Base-by-base conservation (phyloP, 1,140 invertebrate genomes). In the Paraescarpia echinospica region DNA sequence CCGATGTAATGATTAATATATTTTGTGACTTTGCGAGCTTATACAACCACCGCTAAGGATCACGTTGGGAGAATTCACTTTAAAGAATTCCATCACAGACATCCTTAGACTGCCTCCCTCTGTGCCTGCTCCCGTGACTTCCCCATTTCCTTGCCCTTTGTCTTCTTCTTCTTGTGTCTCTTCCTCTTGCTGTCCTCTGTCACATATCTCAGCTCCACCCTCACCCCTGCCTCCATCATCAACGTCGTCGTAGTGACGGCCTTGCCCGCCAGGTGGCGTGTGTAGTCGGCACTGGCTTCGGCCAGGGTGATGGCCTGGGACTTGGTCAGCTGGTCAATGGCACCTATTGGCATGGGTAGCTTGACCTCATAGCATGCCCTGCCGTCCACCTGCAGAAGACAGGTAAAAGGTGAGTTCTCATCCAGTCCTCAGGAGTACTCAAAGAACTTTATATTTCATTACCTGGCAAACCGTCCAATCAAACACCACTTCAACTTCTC, bases 331-430 rank as follows among this genome's bases (percentile, higher is more conserved):
- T 48, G 33, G 31, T 41, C 92, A 22, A 48, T 92, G 27, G 91
- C 77, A 9, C 27, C 51, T 33, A 35, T 35, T 41, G 92, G 89
- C 92, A 92, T 89, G 14, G 96, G 95, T 33, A 97, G 95, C 94
- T 96, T 97, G 14, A 97, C 94, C 27, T 95, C 95, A 35, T 96
- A 94, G 89, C 96, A 95, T 94, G 97, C 96, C 34, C 95, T 94
- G 14, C 96, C 96, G 94, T 97, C 97, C 1, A 97, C 94, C 96
- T 97, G 93, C 91, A 96, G 95, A 91, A 92, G 94, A 92, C 8
- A 92, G 93, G 88, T 51, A 92, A 92, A 93, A 92, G 93, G 92
- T 88, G 92, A 35, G 92, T 94, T 89, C n/a, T n/a, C n/a, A n/a
- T n/a, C n/a, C 91, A 93, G 77, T 51, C 35, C 41, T 90, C 33